Evolutionary conservation across 35 echinoderm and acorn worm genomes (phyloP), one percentile per base, ranked within the genome.

Genomic region (Hemicentrotus pulcherrimus): DNA sequence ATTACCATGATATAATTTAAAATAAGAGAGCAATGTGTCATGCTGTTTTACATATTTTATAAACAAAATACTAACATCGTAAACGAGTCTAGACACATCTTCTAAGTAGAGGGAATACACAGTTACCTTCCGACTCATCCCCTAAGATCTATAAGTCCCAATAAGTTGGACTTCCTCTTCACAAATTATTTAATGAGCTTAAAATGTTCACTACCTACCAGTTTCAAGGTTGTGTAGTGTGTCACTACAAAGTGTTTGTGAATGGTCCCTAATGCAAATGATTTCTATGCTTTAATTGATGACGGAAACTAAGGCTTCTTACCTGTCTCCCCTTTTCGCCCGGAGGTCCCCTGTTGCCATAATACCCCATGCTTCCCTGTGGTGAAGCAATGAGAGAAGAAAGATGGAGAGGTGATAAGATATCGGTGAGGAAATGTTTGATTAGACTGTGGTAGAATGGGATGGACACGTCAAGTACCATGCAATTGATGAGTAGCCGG

Each of bases 311-410:
- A 8, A 47, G 14, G 14, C 88, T 18, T 24, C 88, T 90, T 90
- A 90, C 88, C 88, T 90, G 88, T 90, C 88, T 90, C 32, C 88
- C 87, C 32, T 33, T 47, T 90, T 90, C 88, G 5, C 88, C 88
- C 32, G 88, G 88, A 47, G 88, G 88, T 45, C 88, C 88, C 32
- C 32, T 47, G 88, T 19, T 32, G 2, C 88, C 88, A 2, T 10
- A 18, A 19, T 35, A 90, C 4, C 88, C 88, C 46, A 90, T 90
- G 32, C 46, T 90, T 10, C 88, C 88, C 88, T 90, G 88, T 78
- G 28, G 22, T 28, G 50, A 55, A 55, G 50, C 50, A 55, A 55
- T 55, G 19, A 78, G 18, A 78, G 22, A n/a, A 78, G 65, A 78
- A n/a, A 78, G 65, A 78, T 78, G 22, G 22, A 19, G 28, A 78